phyloP scores from a whole-genome alignment of 2,113 vertebrate species.

The Hemibagrus wyckioides region DNA sequence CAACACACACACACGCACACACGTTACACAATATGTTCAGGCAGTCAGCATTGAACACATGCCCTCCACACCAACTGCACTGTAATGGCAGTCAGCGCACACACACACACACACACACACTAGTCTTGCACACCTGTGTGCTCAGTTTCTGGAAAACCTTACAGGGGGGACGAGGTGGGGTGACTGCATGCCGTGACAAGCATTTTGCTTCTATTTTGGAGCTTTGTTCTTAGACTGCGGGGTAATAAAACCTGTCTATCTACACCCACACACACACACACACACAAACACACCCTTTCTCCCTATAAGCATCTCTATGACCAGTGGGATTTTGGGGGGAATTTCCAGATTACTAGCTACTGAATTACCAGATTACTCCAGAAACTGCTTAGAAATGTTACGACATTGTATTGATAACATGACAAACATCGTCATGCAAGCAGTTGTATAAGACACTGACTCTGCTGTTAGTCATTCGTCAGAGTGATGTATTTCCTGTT shows the following conservation, averaged over 20 bases:
- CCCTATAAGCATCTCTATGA: slow-evolving; percentile 3
- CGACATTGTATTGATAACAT: neutral
- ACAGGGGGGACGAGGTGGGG: neutral
- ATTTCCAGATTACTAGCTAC: neutral
- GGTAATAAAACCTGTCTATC: slow-evolving; percentile 52
- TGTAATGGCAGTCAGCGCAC: slow-evolving; percentile 25
- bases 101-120: slow-evolving; percentile 22
- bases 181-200: slow-evolving; percentile 46
- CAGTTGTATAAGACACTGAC: neutral
- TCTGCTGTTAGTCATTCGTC: neutral
- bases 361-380: neutral
- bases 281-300: neutral
- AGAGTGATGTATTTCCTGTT: neutral
- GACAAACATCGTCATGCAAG: neutral
- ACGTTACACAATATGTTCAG: slow-evolving; percentile 40
- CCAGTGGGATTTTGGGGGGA: neutral
- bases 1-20: slow-evolving; percentile 22
- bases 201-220: slow-evolving; percentile 44
- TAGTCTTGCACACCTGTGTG: slow-evolving; percentile 18
- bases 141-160: slow-evolving; percentile 40
- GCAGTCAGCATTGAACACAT: slow-evolving; percentile 27
- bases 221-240: slow-evolving; percentile 41
- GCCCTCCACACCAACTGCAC: slow-evolving; percentile 18
- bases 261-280: neutral
- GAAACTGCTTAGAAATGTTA: neutral